Conservation (phyloP, 2,888 invertebrate species). For the Dioctria linearis region DNA sequence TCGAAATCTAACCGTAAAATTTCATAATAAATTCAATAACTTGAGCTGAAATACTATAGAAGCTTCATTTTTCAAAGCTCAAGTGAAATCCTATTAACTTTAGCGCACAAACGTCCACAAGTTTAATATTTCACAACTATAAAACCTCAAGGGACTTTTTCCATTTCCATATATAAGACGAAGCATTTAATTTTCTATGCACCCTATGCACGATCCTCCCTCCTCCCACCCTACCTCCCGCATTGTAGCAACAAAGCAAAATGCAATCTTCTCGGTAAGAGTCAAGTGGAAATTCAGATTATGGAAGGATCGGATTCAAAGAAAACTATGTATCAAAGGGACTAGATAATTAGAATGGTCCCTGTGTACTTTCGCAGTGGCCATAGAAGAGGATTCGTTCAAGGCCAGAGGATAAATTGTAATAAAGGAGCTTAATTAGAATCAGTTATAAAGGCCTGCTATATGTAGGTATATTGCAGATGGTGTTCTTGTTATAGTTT, state of each 20-base stretch:
- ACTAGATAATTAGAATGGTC: slow-evolving; percentile 38
- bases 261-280: slow-evolving; percentile 29
- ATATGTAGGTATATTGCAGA: not conserved
- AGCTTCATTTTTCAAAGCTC: not conserved
- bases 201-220: not conserved
- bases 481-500: not conserved
- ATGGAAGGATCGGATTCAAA: slow-evolving; percentile 17
- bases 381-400: not conserved
- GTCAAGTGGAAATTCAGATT: slow-evolving; percentile 20
- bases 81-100: slow-evolving; percentile 25
- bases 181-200: slow-evolving; percentile 14
- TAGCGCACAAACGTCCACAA: slow-evolving; percentile 26
- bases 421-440: slow-evolving; percentile 39
- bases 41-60: too few species aligned
- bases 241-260: not conserved
- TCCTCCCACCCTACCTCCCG: too few species aligned
- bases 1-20: too few species aligned
- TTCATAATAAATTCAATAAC: too few species aligned
- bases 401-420: not conserved
- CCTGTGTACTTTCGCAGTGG: not conserved
- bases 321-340: slow-evolving; percentile 33
- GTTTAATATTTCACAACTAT: slow-evolving; percentile 33
- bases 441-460: slow-evolving; percentile 17
- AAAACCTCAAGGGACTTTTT: slow-evolving; percentile 4
- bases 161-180: not conserved